phyloP scores from a whole-genome alignment of 2,797 vertebrate genomes.

The Clarias laeviceps region DNA sequence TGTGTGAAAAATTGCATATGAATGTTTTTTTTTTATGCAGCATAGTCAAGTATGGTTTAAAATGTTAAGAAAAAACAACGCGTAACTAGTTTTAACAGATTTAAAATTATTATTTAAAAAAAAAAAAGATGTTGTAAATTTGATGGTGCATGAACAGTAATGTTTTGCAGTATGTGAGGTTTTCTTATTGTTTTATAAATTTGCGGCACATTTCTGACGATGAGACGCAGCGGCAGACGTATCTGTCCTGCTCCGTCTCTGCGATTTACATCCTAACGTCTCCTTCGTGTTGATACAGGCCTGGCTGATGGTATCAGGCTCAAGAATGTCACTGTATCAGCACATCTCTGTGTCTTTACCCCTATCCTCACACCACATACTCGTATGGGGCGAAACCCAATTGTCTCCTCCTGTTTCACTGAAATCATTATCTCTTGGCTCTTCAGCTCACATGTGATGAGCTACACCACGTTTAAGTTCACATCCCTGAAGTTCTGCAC shows the following conservation, averaged over 20 bases:
- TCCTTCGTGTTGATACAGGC: slow-evolving; percentile 70
- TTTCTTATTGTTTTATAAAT: neutral
- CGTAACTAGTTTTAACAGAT: neutral
- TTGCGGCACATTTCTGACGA: neutral
- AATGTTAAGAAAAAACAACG: neutral
- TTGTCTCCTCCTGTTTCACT: slow-evolving; percentile 33
- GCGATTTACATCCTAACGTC: slow-evolving; percentile 30
- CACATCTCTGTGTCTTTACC: slow-evolving; percentile 73
- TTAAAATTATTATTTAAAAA: neutral
- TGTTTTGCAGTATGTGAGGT: neutral
- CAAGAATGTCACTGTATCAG: slow-evolving; percentile 74
- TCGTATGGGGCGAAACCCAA: slow-evolving; percentile 53
- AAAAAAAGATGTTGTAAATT: neutral
- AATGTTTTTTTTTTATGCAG: neutral
- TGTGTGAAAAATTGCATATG: neutral
- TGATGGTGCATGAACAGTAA: neutral
- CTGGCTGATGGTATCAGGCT: slow-evolving; percentile 70
- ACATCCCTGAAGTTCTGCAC: neutral
- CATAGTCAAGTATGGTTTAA: neutral
- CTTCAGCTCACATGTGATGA: neutral
- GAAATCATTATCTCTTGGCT: slow-evolving; percentile 22
- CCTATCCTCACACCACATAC: slow-evolving; percentile 54
- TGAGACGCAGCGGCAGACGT: neutral
- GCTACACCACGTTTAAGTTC: neutral
- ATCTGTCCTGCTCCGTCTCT: slow-evolving; percentile 8